Base-by-base conservation (phyloP, 1,140 invertebrate genomes). In the Drosophila subobscura region DNA sequence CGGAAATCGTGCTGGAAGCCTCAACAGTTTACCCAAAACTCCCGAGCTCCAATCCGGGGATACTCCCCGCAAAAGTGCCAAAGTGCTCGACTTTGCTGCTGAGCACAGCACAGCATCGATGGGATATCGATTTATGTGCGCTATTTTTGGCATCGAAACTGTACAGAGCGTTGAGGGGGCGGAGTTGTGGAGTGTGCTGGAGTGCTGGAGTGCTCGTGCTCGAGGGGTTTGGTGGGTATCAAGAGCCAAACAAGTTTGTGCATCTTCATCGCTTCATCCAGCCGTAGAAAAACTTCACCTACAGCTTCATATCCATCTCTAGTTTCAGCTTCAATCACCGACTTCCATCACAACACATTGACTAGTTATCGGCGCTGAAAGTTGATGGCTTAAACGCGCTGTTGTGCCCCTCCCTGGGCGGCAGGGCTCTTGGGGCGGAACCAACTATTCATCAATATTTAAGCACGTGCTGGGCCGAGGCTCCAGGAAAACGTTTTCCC, bases 391-490 rank as follows among this genome's bases (percentile, higher is more conserved):
- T 23, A 22, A 49, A 41, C 42, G 61, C 63, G 61, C 46, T 10
- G 22, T 45, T 27, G 16, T 29, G 41, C 8, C 16, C 37, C 40
- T 25, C 22, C 22, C 5, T 14, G 47, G 16, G 14, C 16, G 6
- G 44, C 20, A 37, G 14, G 14, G 20, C 5, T 46, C 7, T 46
- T 16, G 33, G 33, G 10, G 33, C 1, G 10, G 10, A 22, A 41
- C 25, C 33, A 68, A 41, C 50, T 53, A 68, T 49, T 64, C 63
- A 55, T 68, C 63, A 68, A 68, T 68, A 68, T 68, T 68, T 68
- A 44, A 20, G 20, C 44, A 41, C 40, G 29, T 60, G 45, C 44
- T 23, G 8, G 20, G 41, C 14, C 12, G 25, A 1, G 7, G 16
- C 14, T 45, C 14, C 14, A 16, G 16, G 16, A 16, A 20, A 16